phyloP scores from a whole-genome alignment of 2,113 vertebrate species.

The Hymenochirus boettgeri region DNA sequence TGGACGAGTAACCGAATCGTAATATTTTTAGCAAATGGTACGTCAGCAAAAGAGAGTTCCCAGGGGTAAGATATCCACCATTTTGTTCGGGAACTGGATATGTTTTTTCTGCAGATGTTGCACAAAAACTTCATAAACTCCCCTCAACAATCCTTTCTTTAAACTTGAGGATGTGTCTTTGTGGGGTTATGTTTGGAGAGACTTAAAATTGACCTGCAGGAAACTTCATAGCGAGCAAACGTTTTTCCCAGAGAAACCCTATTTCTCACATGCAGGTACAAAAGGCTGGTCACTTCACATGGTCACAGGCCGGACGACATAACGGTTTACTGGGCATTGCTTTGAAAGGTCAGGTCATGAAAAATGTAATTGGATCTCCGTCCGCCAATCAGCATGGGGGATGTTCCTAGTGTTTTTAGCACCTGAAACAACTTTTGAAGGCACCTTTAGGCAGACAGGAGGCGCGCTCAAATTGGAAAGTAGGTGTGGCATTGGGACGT shows the following conservation, averaged over 20 bases:
- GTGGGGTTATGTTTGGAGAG: constrained; percentile 64
- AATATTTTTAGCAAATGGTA: constrained; percentile 59
- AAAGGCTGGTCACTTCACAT: constrained; percentile 61
- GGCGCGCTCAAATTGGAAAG: too few species aligned
- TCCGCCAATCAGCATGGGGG: too few species aligned
- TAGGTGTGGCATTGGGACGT: too few species aligned
- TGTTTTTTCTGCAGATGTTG: constrained; percentile 61
- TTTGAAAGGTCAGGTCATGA: constrained; percentile 37
- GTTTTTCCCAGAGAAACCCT: constrained; percentile 52
- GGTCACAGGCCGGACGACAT: constrained; percentile 45
- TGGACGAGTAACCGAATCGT: constrained; percentile 55
- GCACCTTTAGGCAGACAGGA: too few species aligned
- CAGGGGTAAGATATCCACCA: constrained; percentile 52
- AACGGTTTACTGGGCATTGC: constrained; percentile 52
- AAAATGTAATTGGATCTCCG: too few species aligned
- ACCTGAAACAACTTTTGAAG: too few species aligned
- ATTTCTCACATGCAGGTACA: constrained; percentile 56
- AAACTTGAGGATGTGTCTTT: constrained; percentile 72
- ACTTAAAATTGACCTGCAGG: constrained; percentile 49
- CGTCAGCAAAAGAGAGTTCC: constrained; percentile 58
- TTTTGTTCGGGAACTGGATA: constrained; percentile 71
- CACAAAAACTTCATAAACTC: constrained; percentile 51
- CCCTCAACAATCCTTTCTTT: constrained; percentile 50
- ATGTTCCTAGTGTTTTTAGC: too few species aligned
- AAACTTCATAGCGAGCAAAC: constrained; percentile 59